Conservation (phyloP, 2,888 invertebrate species). For the Macrosoma leucophasiata region DNA sequence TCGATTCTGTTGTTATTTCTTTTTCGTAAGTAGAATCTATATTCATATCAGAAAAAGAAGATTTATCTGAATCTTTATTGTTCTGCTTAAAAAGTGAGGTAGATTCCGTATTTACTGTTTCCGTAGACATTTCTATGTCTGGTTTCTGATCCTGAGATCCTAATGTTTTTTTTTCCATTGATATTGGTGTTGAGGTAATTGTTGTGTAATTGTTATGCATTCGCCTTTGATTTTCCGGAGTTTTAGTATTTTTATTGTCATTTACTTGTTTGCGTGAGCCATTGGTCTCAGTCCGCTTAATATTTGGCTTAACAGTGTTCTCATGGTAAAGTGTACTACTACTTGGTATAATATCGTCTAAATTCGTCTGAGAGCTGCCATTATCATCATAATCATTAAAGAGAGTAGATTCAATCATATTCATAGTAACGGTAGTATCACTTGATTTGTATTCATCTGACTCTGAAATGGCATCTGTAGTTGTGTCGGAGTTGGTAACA, state of each 20-base stretch:
- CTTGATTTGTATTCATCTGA: too few species aligned
- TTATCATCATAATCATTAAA: conserved; percentile 19
- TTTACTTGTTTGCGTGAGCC: conserved; percentile 35
- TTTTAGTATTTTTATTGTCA: conserved; percentile 61
- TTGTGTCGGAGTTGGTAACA: too few species aligned
- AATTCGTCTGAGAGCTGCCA: conserved; percentile 31
- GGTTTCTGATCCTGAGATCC: background rate
- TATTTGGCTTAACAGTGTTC: conserved; percentile 48
- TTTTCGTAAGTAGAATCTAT: too few species aligned
- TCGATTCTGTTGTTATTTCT: too few species aligned
- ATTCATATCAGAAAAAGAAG: too few species aligned
- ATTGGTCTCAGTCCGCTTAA: conserved; percentile 33
- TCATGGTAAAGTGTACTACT: conserved; percentile 56
- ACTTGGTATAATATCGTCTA: conserved; percentile 47
- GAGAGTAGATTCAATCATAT: conserved; percentile 8
- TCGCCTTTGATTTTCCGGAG: conserved; percentile 62
- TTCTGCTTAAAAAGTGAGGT: too few species aligned
- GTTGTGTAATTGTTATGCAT: conserved; percentile 52
- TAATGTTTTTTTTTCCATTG: conserved; percentile 2
- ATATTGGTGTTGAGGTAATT: background rate
- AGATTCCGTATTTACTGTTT: conserved; percentile 1
- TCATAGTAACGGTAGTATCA: conserved; percentile 9
- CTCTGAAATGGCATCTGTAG: too few species aligned
- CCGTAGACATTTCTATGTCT: background rate
- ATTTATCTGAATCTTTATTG: too few species aligned